These are phyloP conservation scores for Drosophila paracracens DNA, from an alignment of 2,888 invertebrate genomes.

Conservation along the genomic window DNA sequence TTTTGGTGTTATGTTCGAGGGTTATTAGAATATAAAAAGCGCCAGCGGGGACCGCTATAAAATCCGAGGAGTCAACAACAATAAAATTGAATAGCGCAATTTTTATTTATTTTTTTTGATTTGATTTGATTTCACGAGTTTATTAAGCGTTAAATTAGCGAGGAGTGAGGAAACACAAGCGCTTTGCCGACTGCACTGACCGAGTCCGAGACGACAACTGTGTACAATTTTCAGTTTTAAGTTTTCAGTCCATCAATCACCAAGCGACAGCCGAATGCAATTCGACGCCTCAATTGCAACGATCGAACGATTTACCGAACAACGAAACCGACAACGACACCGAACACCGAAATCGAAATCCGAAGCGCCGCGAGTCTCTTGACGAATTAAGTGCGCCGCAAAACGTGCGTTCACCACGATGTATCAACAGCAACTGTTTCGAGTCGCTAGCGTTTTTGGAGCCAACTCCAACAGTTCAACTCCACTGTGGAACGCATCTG, in stretches of 20 bases:
- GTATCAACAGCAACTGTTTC: slow-evolving; percentile 70
- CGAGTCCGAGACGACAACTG: slow-evolving; percentile 62
- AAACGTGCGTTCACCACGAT: slow-evolving; percentile 63
- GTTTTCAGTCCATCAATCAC: slow-evolving; percentile 65
- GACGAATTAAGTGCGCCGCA: slow-evolving; percentile 38
- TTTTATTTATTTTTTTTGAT: slow-evolving; percentile 25
- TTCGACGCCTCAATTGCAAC: slow-evolving; percentile 62
- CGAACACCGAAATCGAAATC: slow-evolving; percentile 41
- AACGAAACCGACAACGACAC: slow-evolving; percentile 33
- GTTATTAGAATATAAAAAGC: slow-evolving; percentile 54
- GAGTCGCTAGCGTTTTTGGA: slow-evolving; percentile 36
- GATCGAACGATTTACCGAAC: slow-evolving; percentile 51
- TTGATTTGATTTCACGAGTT: slow-evolving; percentile 24
- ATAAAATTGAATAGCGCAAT: slow-evolving; percentile 50
- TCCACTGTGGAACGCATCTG: slow-evolving; percentile 57
- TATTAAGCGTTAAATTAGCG: slow-evolving; percentile 4
- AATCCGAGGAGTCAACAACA: slow-evolving; percentile 53
- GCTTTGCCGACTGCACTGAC: slow-evolving; percentile 61
- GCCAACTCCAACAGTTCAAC: slow-evolving; percentile 54
- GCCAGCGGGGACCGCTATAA: slow-evolving; percentile 72
- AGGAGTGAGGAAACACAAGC: slow-evolving; percentile 4
- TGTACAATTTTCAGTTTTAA: slow-evolving; percentile 14
- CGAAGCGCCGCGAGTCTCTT: slow-evolving; percentile 36
- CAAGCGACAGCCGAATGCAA: slow-evolving; percentile 63
- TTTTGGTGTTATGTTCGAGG: slow-evolving; percentile 42